Base-by-base conservation (phyloP, 2,888 invertebrate genomes). In the Strigamia transsilvanica region DNA sequence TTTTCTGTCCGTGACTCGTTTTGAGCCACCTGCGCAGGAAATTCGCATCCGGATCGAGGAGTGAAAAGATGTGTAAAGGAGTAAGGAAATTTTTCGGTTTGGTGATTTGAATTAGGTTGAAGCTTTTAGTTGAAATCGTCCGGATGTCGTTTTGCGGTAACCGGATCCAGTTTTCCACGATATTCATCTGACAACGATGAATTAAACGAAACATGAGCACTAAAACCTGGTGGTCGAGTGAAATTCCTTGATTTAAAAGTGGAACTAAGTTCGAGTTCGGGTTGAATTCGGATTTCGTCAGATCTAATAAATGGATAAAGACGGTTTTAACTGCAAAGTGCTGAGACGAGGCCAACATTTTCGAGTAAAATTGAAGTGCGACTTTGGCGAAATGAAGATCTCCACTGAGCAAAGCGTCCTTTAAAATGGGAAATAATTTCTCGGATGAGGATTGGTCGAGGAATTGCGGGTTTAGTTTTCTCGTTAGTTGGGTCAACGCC, bases 11-110 rank as follows among this genome's bases (percentile, higher is more conserved):
- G 18, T 23, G 73, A 38, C 23, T 81, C 13, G 81, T 77, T 38
- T 41, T 34, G 21, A 81, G 18, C 81, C 81, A 81, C n/a, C 27
- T 32, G 21, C 38, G 81, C 21, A 81, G 34, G 38, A 66, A 81
- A 21, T 41, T 10, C 3, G 27, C 42, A 18, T 81, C 77, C 21
- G 41, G 21, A 23, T 81, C 81, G 12, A 81, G 42, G 7, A 81
- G n/a, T 77, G 81, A 66, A n/a, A 66, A 81, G 73, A 38, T 23
- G 21, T 81, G 73, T 9, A 81, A 42, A 38, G 81, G 81, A 6
- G 73, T 34, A 7, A 81, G 13, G 15, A 15, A 10, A 13, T 21
- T 21, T 77, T 77, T 81, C 13, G 21, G 34, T 41, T 41, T 66
- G 6, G 77, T 38, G 21, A 81, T n/a, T 32, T 34, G 15, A 12